Evolutionary conservation across 2,113 vertebrate genomes (phyloP).

Genomic region (Tragelaphus imberbis): DNA sequence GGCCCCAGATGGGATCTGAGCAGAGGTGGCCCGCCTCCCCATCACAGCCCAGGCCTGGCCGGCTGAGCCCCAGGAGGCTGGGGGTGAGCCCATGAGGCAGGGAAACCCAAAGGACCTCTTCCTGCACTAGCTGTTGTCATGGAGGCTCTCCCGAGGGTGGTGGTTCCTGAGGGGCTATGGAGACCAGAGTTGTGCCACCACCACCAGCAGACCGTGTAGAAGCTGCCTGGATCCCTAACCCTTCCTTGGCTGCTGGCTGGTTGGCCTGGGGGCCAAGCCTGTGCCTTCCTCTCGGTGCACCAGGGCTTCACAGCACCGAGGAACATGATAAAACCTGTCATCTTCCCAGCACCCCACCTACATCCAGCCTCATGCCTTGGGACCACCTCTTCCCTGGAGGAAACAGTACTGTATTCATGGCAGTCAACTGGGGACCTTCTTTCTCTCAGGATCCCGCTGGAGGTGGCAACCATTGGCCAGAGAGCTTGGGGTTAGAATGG

Average conservation of each 20-base stretch:
- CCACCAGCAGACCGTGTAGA: not conserved
- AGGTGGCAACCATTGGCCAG: not conserved
- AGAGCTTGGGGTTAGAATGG: not conserved
- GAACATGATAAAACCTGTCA: not conserved
- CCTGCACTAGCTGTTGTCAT: not conserved
- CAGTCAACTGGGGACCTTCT: not conserved
- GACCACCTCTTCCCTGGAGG: not conserved
- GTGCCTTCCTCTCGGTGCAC: not conserved
- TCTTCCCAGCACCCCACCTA: not conserved
- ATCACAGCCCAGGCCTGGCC: not conserved
- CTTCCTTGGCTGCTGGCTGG: not conserved
- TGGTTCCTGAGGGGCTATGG: not conserved
- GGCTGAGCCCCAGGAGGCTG: not conserved
- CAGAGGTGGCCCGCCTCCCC: not conserved
- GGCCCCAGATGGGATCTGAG: not conserved
- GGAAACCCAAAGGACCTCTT: not conserved
- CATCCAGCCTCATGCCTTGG: not conserved
- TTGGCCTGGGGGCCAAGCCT: not conserved
- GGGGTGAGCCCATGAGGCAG: not conserved
- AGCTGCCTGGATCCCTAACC: not conserved
- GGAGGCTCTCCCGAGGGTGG: constrained; percentile 24
- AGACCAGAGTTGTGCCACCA: not conserved
- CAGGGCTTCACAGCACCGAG: not conserved
- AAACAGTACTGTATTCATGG: not conserved
- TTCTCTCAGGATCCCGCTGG: constrained; percentile 3